A percentile compares a stretch with the other conserved stretches of the same genome.
phyloP scores from a whole-genome alignment of 2,797 vertebrate species.

The Trachurus trachurus region DNA sequence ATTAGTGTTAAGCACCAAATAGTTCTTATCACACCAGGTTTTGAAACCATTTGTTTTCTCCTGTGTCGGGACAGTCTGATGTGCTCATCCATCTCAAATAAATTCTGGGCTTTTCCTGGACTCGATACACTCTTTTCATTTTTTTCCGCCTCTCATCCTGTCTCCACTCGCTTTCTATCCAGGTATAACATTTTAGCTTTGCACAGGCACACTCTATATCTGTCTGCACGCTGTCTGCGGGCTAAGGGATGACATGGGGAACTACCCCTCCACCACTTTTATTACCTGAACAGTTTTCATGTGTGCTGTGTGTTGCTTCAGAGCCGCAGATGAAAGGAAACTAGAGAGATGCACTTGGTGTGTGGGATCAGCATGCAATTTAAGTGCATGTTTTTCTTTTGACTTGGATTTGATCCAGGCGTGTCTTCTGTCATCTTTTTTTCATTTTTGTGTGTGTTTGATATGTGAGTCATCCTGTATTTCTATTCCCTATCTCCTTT shows the following conservation, averaged over 20 bases:
- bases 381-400: constrained; percentile 66
- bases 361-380: constrained; percentile 62
- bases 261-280: constrained; percentile 61
- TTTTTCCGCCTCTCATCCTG: constrained; percentile 49
- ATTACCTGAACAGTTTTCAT: constrained; percentile 62
- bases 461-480: constrained; percentile 47
- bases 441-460: constrained; percentile 31
- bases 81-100: constrained; percentile 45
- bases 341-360: constrained; percentile 49
- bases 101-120: constrained; percentile 20
- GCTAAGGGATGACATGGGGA: constrained; percentile 59
- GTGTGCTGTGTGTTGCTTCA: constrained; percentile 52
- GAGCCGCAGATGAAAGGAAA: constrained; percentile 70
- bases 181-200: constrained; percentile 61
- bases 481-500: constrained; percentile 29
- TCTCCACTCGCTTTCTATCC: constrained; percentile 64
- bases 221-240: constrained; percentile 72
- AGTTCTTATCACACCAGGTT: too few species aligned
- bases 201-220: constrained; percentile 55
- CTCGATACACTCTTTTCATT: constrained; percentile 18
- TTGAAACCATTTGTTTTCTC: constrained; percentile 12
- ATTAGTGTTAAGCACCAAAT: too few species aligned
- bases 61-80: constrained; percentile 12
- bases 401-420: constrained; percentile 68
- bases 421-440: constrained; percentile 62